Evolutionary conservation across 2,113 vertebrate species (phyloP), one percentile per base, ranked within the genome.

Genomic region (Prunella fulvescens): DNA sequence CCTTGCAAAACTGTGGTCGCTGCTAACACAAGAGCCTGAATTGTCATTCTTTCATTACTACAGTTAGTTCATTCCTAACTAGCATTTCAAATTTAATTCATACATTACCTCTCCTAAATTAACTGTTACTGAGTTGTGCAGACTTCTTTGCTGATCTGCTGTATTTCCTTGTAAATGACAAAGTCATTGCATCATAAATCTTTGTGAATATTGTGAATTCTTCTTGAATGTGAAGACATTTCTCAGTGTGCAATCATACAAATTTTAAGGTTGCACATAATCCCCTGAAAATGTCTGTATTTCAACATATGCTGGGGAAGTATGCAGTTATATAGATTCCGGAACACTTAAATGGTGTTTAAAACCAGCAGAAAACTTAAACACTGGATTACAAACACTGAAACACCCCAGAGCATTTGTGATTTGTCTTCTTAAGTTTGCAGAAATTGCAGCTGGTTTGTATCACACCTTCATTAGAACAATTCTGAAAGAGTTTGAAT

Each of bases 161-260:
- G 72, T 79, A 89, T 97, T 95, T 97, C 79, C 83, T 73, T 93
- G 64, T 76, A 90, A 92, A 85, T 70, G 54, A 56, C 66, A 81
- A 69, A 92, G 91, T 82, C 62, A 87, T 88, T 81, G 71, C 84
- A 28, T 93, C 40, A 19, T 89, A 91, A 85, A 70, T 92, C 89
- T 96, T 64, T 83, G 58, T 92, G 95, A 94, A 84, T 94, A 53
- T 69, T 86, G 14, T 86, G 80, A 81, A 66, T 88, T 45, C 23
- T 56, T 91, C 40, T 57, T 42, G 15, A 86, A 48, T 1, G 0
- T 53, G 70, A 92, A 92, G 78, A 76, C 31, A 2, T 61, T 33
- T 80, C 6, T 87, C 9, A 11, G 23, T 78, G 56, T 78, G 40
- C 37, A 37, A 71, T 86, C 35, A 33, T 71, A 29, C 3, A 26